Base-by-base conservation (phyloP, 2,888 invertebrate species). In the Fabriciana adippe region DNA sequence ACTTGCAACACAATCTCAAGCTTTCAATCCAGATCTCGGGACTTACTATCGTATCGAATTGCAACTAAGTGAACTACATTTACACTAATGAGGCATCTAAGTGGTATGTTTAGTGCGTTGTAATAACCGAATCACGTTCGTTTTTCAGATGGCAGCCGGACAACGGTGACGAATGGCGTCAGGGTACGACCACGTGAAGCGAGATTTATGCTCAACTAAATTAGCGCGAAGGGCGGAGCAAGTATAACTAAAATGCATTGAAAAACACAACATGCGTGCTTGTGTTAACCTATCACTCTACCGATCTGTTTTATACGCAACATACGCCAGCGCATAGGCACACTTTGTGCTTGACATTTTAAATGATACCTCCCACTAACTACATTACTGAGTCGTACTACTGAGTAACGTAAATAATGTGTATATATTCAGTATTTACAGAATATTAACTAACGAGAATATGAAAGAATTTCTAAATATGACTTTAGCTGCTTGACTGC, bases 121-220 rank as follows among this genome's bases (percentile, higher is more conserved):
- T 88, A 85, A 89, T 87, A 88, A 84, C 81, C 82, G 79, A 86
- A 90, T 86, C 90, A 88, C 88, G 88, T 87, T 88, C 85, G 84
- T 84, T 87, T 89, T 88, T 88, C 82, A 85, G 81, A 74, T 74
- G 75, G 77, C 75, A 77, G 77, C 73, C 78, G 78, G 77, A 79
- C 79, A 78, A 80, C 85, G 74, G 84, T 82, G 84, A 87, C 84
- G 83, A 85, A 87, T 87, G 81, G 80, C 79, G 81, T 84, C 85
- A 84, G 76, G 79, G 75, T 75, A 70, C 78, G 75, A 73, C 72
- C 79, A 76, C 74, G 81, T 78, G 75, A 67, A 59, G 66, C 72
- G 69, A 85, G 83, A 84, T 85, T 85, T 84, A 86, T 82, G 78
- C 78, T 75, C 76, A 74, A 76, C 76, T 80, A 79, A 83, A 83